A percentile compares a stretch with the other conserved stretches of the same genome.
Evolutionary conservation across 2,113 vertebrate species (phyloP).

Genomic region (Ceyx cyanopectus): DNA sequence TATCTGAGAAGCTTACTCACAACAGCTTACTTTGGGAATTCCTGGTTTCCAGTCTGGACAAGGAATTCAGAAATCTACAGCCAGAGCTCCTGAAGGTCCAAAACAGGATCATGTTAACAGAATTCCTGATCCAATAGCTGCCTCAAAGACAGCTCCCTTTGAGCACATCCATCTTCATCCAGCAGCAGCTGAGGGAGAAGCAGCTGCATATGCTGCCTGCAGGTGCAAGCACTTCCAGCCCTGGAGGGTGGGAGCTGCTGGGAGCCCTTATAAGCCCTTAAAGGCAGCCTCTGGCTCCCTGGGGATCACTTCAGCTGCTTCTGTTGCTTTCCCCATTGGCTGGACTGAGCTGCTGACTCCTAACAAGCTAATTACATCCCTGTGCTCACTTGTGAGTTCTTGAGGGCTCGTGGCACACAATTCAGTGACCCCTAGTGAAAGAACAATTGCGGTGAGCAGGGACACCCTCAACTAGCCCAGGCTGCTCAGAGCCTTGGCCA

Average conservation of each 20-base stretch:
- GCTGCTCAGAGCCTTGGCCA: too few species aligned
- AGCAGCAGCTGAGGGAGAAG: neutral
- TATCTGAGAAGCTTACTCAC: neutral
- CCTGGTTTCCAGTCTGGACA: neutral
- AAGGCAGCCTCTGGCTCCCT: neutral
- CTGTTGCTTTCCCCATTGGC: neutral
- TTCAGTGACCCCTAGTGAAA: neutral
- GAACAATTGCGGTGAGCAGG: neutral
- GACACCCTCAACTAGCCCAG: too few species aligned
- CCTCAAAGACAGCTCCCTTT: neutral
- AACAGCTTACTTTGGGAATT: neutral
- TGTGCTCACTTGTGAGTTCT: neutral
- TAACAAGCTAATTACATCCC: neutral
- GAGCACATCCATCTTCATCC: neutral
- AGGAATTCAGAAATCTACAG: neutral
- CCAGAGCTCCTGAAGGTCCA: neutral
- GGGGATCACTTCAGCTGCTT: neutral
- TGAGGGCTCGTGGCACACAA: neutral
- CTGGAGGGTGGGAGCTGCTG: neutral
- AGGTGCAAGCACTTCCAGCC: constrained; percentile 2
- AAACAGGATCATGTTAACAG: neutral
- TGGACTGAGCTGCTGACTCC: neutral
- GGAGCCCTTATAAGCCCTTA: neutral
- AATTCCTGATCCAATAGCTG: neutral
- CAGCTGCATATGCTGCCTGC: neutral